Percentiles rank a stretch among this genome's conserved stretches.
Conservation (phyloP, 2,888 invertebrate genomes). For the Dendrolimus pini region DNA sequence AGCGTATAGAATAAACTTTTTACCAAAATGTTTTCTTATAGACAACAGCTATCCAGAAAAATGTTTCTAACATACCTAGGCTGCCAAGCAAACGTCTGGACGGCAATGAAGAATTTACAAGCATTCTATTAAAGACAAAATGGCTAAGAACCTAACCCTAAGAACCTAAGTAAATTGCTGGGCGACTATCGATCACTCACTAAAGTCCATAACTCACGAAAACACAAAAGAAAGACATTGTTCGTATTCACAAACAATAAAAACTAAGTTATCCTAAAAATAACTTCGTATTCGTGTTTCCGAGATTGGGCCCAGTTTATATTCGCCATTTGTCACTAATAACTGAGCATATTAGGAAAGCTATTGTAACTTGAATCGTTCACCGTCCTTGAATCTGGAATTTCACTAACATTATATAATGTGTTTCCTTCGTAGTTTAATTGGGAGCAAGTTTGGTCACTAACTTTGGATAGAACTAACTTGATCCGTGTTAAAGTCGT, state of each 20-base stretch:
- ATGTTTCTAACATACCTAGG: too few species aligned
- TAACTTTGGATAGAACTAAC: neutral
- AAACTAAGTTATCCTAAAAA: slow-evolving; percentile 6
- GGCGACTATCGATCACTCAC: slow-evolving; percentile 17
- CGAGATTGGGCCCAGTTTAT: neutral
- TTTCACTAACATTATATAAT: neutral
- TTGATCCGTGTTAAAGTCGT: too few species aligned
- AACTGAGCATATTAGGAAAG: neutral
- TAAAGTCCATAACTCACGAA: slow-evolving; percentile 13
- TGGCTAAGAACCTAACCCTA: too few species aligned
- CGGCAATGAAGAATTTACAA: too few species aligned
- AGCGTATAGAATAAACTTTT: too few species aligned
- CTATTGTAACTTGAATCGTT: neutral
- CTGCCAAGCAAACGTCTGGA: too few species aligned
- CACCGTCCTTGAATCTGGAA: neutral
- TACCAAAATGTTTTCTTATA: too few species aligned
- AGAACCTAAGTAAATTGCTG: too few species aligned
- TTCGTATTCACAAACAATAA: slow-evolving; percentile 13
- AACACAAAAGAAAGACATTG: slow-evolving; percentile 15
- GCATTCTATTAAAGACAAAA: too few species aligned
- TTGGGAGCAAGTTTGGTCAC: neutral
- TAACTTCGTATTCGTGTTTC: neutral
- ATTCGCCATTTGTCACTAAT: neutral
- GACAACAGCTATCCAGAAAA: too few species aligned
- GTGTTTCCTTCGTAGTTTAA: neutral